These are phyloP conservation scores for Dryobates pubescens DNA, from an alignment of 2,797 vertebrate genomes.

Conservation along the genomic window DNA sequence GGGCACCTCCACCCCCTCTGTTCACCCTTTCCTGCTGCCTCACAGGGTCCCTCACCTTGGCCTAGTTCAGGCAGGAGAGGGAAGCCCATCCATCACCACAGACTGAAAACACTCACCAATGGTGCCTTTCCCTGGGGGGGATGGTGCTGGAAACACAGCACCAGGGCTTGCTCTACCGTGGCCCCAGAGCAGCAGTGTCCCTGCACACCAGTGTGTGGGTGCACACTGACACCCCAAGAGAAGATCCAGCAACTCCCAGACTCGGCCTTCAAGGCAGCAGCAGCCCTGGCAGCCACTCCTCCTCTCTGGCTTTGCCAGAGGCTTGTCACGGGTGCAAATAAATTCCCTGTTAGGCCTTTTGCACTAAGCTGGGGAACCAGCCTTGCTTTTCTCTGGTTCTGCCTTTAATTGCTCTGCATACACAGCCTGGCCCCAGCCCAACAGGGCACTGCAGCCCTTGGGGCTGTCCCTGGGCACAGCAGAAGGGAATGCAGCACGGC, in stretches of 20 bases:
- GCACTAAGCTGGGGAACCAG: background rate
- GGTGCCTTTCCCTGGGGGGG: background rate
- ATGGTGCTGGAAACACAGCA: background rate
- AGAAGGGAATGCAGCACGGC: fast-evolving
- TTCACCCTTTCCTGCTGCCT: background rate
- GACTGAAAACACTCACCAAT: background rate
- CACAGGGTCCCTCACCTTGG: fast-evolving
- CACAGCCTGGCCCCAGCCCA: fast-evolving
- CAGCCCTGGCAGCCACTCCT: background rate
- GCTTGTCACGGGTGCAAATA: background rate
- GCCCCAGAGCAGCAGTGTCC: background rate
- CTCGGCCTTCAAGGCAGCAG: background rate
- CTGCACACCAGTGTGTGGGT: background rate
- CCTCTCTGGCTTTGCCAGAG: background rate
- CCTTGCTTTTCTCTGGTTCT: background rate
- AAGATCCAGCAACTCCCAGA: background rate
- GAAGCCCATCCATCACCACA: background rate
- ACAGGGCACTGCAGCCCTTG: fast-evolving
- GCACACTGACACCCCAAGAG: background rate
- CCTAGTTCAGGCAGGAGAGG: background rate
- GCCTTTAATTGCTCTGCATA: fast-evolving
- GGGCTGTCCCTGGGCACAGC: background rate
- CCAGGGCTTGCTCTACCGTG: background rate
- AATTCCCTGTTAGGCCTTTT: fast-evolving
- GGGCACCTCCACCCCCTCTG: background rate